Evolutionary conservation across 2,888 invertebrate genomes (phyloP).

Genomic region (Fragum whitleyi): DNA sequence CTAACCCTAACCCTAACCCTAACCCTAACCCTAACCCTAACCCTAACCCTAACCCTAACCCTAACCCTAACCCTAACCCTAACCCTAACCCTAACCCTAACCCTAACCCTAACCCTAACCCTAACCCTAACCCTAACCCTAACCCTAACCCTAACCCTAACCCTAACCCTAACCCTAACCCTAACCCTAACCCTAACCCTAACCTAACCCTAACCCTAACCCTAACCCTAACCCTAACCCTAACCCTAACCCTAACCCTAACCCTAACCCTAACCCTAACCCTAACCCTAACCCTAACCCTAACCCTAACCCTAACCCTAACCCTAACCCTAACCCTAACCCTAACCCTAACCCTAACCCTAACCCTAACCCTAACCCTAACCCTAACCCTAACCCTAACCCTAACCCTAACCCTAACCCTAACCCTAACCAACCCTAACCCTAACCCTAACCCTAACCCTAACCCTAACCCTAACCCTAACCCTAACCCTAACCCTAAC

Average conservation of each 20-base stretch:
- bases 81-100: constrained; percentile 44
- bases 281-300: constrained; percentile 35
- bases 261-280: constrained; percentile 61
- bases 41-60: constrained; percentile 55
- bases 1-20: constrained; percentile 55
- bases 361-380: constrained; percentile 48
- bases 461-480: constrained; percentile 55
- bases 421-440: constrained; percentile 65
- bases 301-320: constrained; percentile 63
- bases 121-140: constrained; percentile 57
- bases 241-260: constrained; percentile 56
- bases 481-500: constrained; percentile 68
- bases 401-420: constrained; percentile 69
- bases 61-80: constrained; percentile 31
- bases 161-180: constrained; percentile 66
- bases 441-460: constrained; percentile 63
- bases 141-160: constrained; percentile 54
- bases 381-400: constrained; percentile 52
- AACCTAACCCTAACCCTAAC: constrained; percentile 66
- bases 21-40: constrained; percentile 56
- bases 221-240: constrained; percentile 48
- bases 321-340: constrained; percentile 63
- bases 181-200: constrained; percentile 67
- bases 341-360: constrained; percentile 40
- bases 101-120: constrained; percentile 61